phyloP scores from a whole-genome alignment of 2,113 vertebrate genomes.

The Colaptes auratus region DNA sequence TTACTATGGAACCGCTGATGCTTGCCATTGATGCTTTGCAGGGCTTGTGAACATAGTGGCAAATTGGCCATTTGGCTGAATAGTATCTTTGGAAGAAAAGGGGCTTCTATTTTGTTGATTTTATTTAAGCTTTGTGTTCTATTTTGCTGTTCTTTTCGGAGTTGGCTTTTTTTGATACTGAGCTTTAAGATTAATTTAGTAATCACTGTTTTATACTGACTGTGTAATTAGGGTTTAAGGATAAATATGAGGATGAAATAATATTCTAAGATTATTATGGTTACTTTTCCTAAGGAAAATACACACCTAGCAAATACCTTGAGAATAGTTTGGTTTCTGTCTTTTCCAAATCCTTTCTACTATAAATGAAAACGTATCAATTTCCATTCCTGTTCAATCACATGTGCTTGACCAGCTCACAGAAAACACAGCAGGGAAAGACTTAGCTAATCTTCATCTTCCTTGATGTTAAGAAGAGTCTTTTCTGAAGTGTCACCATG shows the following conservation, averaged over 20 bases:
- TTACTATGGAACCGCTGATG: background rate
- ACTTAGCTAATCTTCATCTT: background rate
- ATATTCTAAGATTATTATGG: background rate
- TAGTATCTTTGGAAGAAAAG: background rate
- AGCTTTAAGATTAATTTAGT: background rate
- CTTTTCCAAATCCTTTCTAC: background rate
- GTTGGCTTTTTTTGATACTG: background rate
- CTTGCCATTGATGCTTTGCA: background rate
- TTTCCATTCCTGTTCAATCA: slow-evolving; percentile 8
- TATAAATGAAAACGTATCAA: background rate
- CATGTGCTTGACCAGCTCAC: background rate
- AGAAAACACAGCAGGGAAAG: slow-evolving; percentile 17
- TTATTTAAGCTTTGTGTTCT: background rate
- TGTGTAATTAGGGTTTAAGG: background rate
- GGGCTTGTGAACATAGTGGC: background rate
- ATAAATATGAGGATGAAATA: background rate
- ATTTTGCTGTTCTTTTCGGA: background rate
- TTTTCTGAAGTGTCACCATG: background rate
- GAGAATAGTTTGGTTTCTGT: background rate
- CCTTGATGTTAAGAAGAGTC: background rate
- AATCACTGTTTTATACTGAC: background rate
- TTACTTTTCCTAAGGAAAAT: background rate
- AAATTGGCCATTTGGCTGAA: background rate
- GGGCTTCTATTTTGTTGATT: background rate
- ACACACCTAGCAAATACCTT: background rate